These are phyloP conservation scores for Coregonus clupeaformis DNA, from an alignment of 2,113 vertebrate genomes.

Conservation along the genomic window DNA sequence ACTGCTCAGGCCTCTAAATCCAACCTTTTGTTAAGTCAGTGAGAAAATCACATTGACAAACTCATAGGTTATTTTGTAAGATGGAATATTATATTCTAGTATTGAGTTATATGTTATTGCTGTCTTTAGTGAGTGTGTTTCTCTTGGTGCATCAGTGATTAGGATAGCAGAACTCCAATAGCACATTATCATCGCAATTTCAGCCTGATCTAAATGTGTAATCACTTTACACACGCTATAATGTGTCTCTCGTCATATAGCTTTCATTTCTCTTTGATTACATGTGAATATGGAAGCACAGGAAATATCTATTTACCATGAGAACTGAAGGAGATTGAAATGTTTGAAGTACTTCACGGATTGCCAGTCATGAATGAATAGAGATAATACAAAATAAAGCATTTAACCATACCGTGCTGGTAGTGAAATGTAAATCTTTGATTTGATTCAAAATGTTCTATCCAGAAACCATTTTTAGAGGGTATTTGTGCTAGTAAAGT, in stretches of 20 bases:
- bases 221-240: constrained; percentile 11
- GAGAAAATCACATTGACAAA: background rate
- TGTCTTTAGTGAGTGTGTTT: background rate
- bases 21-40: too few species aligned
- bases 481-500: constrained; percentile 40
- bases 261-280: constrained; percentile 3
- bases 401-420: constrained; percentile 21
- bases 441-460: constrained; percentile 21
- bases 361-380: constrained; percentile 10
- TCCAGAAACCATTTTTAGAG: constrained; percentile 31
- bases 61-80: background rate
- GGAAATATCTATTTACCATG: background rate
- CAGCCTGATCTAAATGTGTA: constrained; percentile 26
- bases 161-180: constrained; percentile 29
- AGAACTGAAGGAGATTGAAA: constrained; percentile 4
- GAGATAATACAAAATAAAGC: constrained; percentile 2
- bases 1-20: too few species aligned
- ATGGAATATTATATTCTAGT: background rate
- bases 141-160: constrained; percentile 38
- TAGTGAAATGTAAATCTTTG: constrained; percentile 17
- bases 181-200: constrained; percentile 11
- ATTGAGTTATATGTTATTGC: background rate
- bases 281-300: background rate
- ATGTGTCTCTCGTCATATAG: background rate
- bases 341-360: constrained; percentile 7